Evolutionary conservation across 2,797 vertebrate genomes (phyloP).

Genomic region (Pseudotriccus pelzelni): DNA sequence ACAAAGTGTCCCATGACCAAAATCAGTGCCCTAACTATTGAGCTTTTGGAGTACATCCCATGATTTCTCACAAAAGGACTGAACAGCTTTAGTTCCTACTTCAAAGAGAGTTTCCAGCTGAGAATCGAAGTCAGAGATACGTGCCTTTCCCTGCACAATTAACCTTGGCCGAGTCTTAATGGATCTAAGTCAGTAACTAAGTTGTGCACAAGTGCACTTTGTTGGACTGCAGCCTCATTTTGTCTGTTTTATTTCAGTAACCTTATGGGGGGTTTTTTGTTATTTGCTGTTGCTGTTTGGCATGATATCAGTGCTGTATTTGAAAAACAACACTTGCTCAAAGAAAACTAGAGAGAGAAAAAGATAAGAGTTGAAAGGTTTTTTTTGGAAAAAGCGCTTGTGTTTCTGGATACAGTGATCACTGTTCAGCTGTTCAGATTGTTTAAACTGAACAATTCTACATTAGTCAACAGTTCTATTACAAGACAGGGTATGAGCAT

Average conservation of each 20-base stretch:
- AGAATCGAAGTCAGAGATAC: neutral
- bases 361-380: neutral
- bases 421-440: neutral
- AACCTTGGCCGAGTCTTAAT: neutral
- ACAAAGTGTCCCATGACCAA: neutral
- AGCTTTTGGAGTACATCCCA: neutral
- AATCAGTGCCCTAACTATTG: neutral
- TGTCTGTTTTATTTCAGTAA: neutral
- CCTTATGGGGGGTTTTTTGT: neutral
- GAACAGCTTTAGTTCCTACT: neutral
- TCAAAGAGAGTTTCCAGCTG: neutral
- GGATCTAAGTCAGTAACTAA: neutral
- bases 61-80: neutral
- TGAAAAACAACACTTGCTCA: neutral
- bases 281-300: neutral
- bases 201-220: neutral
- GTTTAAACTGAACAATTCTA: neutral
- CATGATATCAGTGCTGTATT: neutral
- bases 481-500: neutral
- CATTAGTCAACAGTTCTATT: neutral
- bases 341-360: neutral
- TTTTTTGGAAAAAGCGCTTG: neutral
- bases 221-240: neutral
- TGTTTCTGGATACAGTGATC: neutral
- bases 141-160: neutral